Evolutionary conservation across 2,797 vertebrate genomes (phyloP).

Genomic region (Nyctalus aviator): DNA sequence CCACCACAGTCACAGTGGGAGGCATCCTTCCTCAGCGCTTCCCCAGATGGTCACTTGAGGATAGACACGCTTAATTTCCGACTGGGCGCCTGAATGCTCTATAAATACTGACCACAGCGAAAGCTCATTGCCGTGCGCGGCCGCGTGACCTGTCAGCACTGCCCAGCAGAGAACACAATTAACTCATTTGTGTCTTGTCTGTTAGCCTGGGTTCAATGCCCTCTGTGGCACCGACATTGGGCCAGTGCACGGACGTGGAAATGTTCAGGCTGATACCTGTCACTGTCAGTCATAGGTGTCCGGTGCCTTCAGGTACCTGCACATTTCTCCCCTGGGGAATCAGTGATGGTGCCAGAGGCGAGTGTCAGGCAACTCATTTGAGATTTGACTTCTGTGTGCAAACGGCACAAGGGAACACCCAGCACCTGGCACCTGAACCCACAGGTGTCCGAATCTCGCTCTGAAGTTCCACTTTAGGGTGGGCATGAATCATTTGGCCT

Average conservation of each 20-base stretch:
- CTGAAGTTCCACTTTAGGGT: not conserved
- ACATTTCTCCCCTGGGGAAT: rapidly evolving
- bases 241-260: rapidly evolving
- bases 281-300: not conserved
- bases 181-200: not conserved
- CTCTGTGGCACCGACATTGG: rapidly evolving
- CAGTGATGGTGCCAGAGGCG: rapidly evolving
- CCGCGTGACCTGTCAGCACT: rapidly evolving
- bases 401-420: rapidly evolving
- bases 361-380: no score
- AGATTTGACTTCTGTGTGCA: no score
- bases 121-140: rapidly evolving
- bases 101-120: not conserved
- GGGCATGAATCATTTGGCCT: not conserved
- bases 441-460: not conserved
- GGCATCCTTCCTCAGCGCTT: rapidly evolving
- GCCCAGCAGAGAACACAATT: not conserved
- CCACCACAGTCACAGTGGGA: rapidly evolving
- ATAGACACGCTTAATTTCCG: not conserved
- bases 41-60: not conserved
- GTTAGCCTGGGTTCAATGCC: not conserved
- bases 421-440: rapidly evolving
- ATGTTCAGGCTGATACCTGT: rapidly evolving
- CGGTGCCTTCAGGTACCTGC: not conserved
- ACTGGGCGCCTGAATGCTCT: not conserved